Evolutionary conservation across 2,113 vertebrate species (phyloP).

Genomic region (Tautogolabrus adspersus): DNA sequence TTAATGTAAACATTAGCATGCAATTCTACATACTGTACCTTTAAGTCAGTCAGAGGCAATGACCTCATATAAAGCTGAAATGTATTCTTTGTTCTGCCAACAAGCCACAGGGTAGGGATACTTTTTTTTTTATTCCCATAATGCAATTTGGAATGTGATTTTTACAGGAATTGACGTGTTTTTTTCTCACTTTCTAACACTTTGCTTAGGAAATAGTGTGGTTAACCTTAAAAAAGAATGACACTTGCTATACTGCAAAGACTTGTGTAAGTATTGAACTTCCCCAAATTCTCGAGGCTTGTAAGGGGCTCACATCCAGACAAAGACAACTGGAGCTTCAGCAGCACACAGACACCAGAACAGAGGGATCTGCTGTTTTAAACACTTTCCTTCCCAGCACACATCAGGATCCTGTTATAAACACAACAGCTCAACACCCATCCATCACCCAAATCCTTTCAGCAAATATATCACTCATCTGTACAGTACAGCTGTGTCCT

Average conservation of each 20-base stretch:
- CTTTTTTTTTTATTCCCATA: too few species aligned
- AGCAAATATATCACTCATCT: constrained; percentile 45
- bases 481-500: constrained; percentile 38
- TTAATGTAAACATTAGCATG: too few species aligned
- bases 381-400: constrained; percentile 37
- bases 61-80: too few species aligned
- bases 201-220: neutral
- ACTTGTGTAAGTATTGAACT: too few species aligned
- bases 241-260: neutral
- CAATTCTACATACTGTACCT: too few species aligned
- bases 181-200: neutral
- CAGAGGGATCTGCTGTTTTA: constrained; percentile 40
- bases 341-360: neutral
- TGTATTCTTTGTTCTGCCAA: too few species aligned
- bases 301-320: constrained; percentile 15
- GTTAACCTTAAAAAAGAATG: too few species aligned
- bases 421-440: constrained; percentile 35
- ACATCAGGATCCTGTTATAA: constrained; percentile 44
- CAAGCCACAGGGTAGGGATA: too few species aligned
- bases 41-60: too few species aligned
- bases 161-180: neutral
- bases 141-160: neutral
- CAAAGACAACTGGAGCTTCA: neutral
- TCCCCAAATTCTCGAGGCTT: too few species aligned
- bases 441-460: constrained; percentile 50